A percentile compares a stretch with the other conserved stretches of the same genome.
These are phyloP conservation scores for Mastigias papua DNA, from an alignment of 30 jellyfish, hydroid and myxozoan genomes.

Conservation along the genomic window DNA sequence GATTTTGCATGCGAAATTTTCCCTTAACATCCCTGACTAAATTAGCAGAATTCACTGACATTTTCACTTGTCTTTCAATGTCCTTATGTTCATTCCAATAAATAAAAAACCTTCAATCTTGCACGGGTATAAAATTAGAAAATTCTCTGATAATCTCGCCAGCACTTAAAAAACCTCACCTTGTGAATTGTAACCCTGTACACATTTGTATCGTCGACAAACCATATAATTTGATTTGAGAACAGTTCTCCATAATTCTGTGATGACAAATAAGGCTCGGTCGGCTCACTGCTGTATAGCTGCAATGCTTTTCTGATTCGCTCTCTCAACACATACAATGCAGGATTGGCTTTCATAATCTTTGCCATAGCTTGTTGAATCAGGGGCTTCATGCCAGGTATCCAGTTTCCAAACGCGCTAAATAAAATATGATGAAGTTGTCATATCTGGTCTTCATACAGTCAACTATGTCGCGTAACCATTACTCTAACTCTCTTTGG, in stretches of 20 bases:
- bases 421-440: background rate
- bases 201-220: constrained; percentile 99
- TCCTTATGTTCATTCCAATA: too few species aligned
- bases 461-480: too few species aligned
- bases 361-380: constrained; percentile 99
- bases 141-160: too few species aligned
- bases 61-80: too few species aligned
- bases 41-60: too few species aligned
- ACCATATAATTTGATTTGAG: constrained; percentile 99
- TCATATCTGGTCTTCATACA: background rate
- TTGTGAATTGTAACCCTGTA: constrained; percentile 99
- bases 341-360: constrained; percentile 99
- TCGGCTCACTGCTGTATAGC: constrained; percentile 99
- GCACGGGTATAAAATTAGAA: too few species aligned
- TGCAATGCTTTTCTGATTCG: constrained; percentile 99
- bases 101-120: too few species aligned
- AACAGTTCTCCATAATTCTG: constrained; percentile 99
- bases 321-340: constrained; percentile 98
- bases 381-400: constrained; percentile 99
- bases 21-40: too few species aligned
- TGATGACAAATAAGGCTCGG: constrained; percentile 98
- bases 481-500: too few species aligned
- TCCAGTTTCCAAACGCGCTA: constrained; percentile 99
- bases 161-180: constrained; percentile 23
- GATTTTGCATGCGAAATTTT: too few species aligned